phyloP scores from a whole-genome alignment of 2,113 vertebrate species.

The Gasterosteus aculeatus region DNA sequence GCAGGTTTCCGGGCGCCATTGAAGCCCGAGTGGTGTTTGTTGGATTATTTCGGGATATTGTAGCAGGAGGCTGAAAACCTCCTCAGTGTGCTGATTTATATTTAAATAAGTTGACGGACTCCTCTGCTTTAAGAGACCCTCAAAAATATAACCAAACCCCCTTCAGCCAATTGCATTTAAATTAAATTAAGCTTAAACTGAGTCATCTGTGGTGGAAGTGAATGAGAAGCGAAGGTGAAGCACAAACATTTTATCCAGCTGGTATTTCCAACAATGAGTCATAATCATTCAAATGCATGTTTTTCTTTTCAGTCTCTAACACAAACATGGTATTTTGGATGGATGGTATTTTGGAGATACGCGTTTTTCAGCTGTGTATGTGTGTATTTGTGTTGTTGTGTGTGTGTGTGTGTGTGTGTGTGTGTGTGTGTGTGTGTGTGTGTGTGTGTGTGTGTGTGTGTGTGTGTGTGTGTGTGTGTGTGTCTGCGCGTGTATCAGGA shows the following conservation, averaged over 20 bases:
- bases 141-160: background rate
- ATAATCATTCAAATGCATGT: background rate
- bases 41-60: background rate
- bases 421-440: background rate
- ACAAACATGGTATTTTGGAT: background rate
- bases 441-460: background rate
- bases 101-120: background rate
- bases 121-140: background rate
- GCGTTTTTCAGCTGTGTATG: background rate
- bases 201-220: background rate
- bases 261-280: background rate
- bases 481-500: background rate
- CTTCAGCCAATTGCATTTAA: background rate
- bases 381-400: background rate
- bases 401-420: background rate
- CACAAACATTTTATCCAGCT: background rate
- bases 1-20: background rate
- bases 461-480: constrained; percentile 3
- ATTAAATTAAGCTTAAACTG: background rate
- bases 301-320: background rate
- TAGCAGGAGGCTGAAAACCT: background rate
- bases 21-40: background rate
- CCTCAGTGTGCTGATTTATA: background rate
- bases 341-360: constrained; percentile 6
- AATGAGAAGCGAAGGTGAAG: background rate